Base-by-base conservation (phyloP, 2,797 vertebrate genomes). In the Enteromius unitaeniatus region DNA sequence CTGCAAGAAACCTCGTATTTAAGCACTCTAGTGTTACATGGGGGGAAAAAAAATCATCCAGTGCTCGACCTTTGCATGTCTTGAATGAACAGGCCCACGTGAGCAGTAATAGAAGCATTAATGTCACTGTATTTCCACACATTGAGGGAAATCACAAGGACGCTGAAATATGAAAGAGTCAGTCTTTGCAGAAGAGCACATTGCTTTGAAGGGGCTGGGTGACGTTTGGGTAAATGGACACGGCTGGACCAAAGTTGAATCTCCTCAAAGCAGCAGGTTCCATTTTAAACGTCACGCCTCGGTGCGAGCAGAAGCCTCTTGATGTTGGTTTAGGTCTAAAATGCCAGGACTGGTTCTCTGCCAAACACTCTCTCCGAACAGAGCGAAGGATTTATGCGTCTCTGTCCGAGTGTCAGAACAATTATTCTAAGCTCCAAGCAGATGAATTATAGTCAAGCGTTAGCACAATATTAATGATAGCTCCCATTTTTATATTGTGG, bases 321-420 rank as follows among this genome's bases (percentile, higher is more conserved):
- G n/a, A 64, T 34, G 77, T 78, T 85, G 62, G n/a, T 73, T 76
- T 53, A n/a, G 70, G 19, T 82, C 83, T 85, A 62, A 78, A 55
- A 83, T 45, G 42, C 53, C 81, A 65, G n/a, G 91, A 92, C 93
- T 93, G 93, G 93, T 94, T 92, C 92, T 89, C 93, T 93, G 93
- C 93, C 94, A 94, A 93, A 93, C 91, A 89, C 88, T 90, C 91
- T 93, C 89, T 90, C 82, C 81, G 90, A 90, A 94, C 93, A 92
- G 92, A 91, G 90, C 90, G 73, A 94, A 92, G 93, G 93, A 95
- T 94, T 95, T 94, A 95, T 94, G 92, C 90, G 92, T 93, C 91
- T 91, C 93, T 95, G 94, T 94, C 93, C 93, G 89, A 88, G 88
- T 93, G 93, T 94, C 94, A 92, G 91, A 93, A 93, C 92, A 92